Evolutionary conservation across 2,797 vertebrate genomes (phyloP), one percentile per base, ranked within the genome.

Genomic region (Fratercula arctica): DNA sequence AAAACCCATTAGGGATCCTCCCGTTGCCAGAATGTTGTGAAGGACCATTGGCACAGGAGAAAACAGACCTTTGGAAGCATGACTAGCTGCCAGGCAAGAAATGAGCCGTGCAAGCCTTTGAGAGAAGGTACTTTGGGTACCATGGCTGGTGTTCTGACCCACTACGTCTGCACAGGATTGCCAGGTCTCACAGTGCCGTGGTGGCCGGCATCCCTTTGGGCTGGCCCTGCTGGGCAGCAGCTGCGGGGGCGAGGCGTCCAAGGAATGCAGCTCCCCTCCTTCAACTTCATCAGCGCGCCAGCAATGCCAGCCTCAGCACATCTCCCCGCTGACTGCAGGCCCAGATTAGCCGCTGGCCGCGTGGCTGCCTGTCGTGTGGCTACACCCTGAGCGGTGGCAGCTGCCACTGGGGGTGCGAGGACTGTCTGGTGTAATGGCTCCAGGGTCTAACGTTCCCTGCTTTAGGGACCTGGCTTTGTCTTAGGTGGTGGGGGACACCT

Each of bases 241-340:
- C 92, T 95, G 95, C 0, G 4, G 69, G 91, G 94, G 37, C 0
- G 29, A 87, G 66, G 85, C 35, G 19, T 41, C 17, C 11, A 25
- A 79, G 91, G 94, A 93, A 95, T 53, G 91, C 70, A 43, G 64
- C 46, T 82, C 63, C 78, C 16, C 63, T 72, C 50, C 92, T 31
- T 1, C 5, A 35, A 25, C 31, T 59, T 4, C 0, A 31, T 43
- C 24, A 16, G 16, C 11, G 2, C 1, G 8, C 54, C 93, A 76
- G 81, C 74, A 59, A 33, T 12, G 82, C 43, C 56, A 15, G 64
- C 69, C 60, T n/a, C 70, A 28, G 85, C 85, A 50, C 69, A 4
- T 37, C 72, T 31, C 17, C 2, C 57, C 4, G 8, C 45, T 16
- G 46, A 8, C 43, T 5, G 45, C 23, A 2, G 72, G 50, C 57